Conservation (phyloP, 2,113 vertebrate species). For the Sisor rabdophorus region DNA sequence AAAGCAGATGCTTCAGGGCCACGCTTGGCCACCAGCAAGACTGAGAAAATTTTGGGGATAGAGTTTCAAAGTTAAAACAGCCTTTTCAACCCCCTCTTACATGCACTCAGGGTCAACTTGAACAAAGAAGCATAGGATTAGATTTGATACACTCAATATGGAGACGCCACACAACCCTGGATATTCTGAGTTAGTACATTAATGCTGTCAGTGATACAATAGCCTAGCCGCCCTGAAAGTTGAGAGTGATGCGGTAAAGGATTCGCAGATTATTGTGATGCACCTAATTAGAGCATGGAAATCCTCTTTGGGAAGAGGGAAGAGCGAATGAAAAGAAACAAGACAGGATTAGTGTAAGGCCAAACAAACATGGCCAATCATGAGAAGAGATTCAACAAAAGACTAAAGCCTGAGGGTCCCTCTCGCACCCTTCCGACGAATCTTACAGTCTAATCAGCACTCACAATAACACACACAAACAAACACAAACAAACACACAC, state of each 20-base stretch:
- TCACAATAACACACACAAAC: background rate
- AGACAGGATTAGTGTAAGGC: constrained; percentile 32
- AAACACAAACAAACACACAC: too few relatives aligned
- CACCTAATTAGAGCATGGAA: constrained; percentile 67
- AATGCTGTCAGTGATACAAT: constrained; percentile 41
- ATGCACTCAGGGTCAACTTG: constrained; percentile 29
- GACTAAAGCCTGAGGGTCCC: background rate
- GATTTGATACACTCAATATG: constrained; percentile 55
- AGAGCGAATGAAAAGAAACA: constrained; percentile 39
- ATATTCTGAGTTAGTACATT: background rate
- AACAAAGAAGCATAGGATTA: constrained; percentile 53
- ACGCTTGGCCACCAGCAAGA: constrained; percentile 33
- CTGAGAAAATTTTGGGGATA: constrained; percentile 41
- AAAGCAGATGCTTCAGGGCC: constrained; percentile 36
- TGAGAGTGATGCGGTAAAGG: constrained; percentile 25
- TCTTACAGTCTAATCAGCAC: background rate
- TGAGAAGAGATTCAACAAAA: constrained; percentile 15
- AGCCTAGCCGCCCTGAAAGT: constrained; percentile 26
- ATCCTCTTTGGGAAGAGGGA: constrained; percentile 38
- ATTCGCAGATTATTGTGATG: constrained; percentile 72
- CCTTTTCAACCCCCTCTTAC: constrained; percentile 31
- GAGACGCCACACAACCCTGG: constrained; percentile 26
- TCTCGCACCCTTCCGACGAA: constrained; percentile 11
- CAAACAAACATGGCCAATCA: constrained; percentile 38
- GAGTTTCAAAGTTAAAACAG: constrained; percentile 39